Evolutionary conservation across 2,113 vertebrate species (phyloP).

Genomic region (Tragulus kanchil): DNA sequence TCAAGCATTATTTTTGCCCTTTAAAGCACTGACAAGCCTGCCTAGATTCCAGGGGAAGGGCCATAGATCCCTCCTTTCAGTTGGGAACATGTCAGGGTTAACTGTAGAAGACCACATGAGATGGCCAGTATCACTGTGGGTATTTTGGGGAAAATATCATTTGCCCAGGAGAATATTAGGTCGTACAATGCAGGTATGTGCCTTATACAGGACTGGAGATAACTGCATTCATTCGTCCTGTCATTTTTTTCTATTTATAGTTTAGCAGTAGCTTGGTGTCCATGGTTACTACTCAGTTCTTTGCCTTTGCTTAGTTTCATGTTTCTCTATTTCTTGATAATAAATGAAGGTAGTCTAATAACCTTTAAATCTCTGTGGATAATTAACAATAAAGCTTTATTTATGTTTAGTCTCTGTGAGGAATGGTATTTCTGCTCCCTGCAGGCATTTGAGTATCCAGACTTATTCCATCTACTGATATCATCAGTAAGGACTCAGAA

Average conservation of each 20-base stretch:
- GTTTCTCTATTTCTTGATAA: background rate
- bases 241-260: constrained; percentile 15
- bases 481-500: background rate
- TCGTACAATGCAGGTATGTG: background rate
- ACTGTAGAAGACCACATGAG: background rate
- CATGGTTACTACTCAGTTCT: background rate
- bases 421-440: background rate
- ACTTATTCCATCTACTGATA: background rate
- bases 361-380: background rate
- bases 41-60: background rate
- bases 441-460: background rate
- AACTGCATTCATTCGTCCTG: background rate
- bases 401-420: background rate
- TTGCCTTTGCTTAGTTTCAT: background rate
- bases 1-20: background rate
- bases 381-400: background rate
- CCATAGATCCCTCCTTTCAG: background rate
- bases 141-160: background rate
- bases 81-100: background rate
- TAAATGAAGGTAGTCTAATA: background rate
- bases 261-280: background rate
- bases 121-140: background rate
- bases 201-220: background rate
- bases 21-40: background rate
- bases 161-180: background rate